Evolutionary conservation across 2,888 invertebrate species (phyloP).

Genomic region (Limenitis camilla): DNA sequence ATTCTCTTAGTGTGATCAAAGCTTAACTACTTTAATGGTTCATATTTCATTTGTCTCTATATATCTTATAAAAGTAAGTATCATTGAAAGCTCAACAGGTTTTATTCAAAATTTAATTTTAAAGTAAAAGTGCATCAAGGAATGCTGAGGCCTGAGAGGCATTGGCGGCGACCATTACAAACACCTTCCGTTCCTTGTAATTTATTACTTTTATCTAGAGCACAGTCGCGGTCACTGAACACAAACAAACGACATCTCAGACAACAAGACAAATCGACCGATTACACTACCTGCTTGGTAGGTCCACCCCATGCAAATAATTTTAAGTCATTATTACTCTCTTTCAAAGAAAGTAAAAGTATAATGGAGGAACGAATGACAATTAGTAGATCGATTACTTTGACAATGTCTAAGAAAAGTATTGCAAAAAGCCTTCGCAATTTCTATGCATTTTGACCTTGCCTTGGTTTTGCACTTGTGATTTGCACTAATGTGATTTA

Average conservation of each 20-base stretch:
- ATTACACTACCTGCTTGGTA: slow-evolving; percentile 70
- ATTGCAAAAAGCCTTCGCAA: slow-evolving; percentile 35
- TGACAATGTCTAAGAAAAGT: slow-evolving; percentile 54
- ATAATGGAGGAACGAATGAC: slow-evolving; percentile 41
- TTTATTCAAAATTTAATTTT: slow-evolving; percentile 4
- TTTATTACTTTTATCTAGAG: slow-evolving; percentile 71
- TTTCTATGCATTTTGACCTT: slow-evolving; percentile 53
- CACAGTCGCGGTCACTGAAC: slow-evolving; percentile 65
- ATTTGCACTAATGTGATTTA: slow-evolving; percentile 64
- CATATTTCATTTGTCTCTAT: neutral
- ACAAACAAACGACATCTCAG: slow-evolving; percentile 68
- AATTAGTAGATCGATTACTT: slow-evolving; percentile 66
- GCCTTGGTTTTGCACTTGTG: slow-evolving; percentile 60
- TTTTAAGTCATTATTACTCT: slow-evolving; percentile 48
- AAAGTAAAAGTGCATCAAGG: slow-evolving; percentile 34
- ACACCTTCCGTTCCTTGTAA: slow-evolving; percentile 68
- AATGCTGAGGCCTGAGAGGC: slow-evolving; percentile 54
- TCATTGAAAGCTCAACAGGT: slow-evolving; percentile 2
- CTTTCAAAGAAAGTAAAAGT: slow-evolving; percentile 63
- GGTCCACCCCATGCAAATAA: slow-evolving; percentile 61
- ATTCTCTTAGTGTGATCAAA: no score
- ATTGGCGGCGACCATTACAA: slow-evolving; percentile 57
- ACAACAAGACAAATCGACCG: slow-evolving; percentile 72
- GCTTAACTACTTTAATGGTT: no score
- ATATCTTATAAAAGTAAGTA: neutral